Percentiles rank a stretch among this genome's conserved stretches.
These are phyloP conservation scores for Metopia argyrocephala DNA, from an alignment of 2,888 invertebrate genomes.

Conservation along the genomic window DNA sequence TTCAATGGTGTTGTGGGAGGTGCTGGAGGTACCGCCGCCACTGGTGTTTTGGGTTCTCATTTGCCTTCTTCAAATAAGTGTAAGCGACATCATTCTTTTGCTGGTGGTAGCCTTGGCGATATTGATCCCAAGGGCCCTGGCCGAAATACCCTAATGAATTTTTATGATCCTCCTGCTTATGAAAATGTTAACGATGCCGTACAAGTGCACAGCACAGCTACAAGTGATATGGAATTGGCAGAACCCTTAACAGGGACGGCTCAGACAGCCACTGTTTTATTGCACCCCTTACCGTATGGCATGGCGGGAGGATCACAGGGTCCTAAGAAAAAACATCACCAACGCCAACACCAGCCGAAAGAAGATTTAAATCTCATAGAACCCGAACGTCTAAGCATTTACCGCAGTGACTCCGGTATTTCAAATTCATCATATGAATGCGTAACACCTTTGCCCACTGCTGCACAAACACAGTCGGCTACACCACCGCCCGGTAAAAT, in stretches of 20 bases:
- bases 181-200: constrained; percentile 84
- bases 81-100: constrained; percentile 78
- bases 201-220: constrained; percentile 81
- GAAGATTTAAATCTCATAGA: constrained; percentile 75
- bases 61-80: constrained; percentile 69
- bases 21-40: constrained; percentile 31
- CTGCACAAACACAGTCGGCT: constrained; percentile 31
- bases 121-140: constrained; percentile 71
- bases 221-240: constrained; percentile 69
- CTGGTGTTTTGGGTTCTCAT: constrained; percentile 48
- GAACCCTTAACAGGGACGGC: constrained; percentile 56
- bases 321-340: constrained; percentile 75
- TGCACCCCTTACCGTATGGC: constrained; percentile 69
- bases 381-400: constrained; percentile 77
- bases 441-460: constrained; percentile 79
- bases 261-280: constrained; percentile 69
- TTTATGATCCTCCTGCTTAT: constrained; percentile 79
- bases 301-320: constrained; percentile 67
- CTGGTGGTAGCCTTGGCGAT: constrained; percentile 77
- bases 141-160: constrained; percentile 69
- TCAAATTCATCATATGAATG: constrained; percentile 80
- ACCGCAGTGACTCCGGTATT: constrained; percentile 78
- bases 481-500: constrained; percentile 53
- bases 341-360: constrained; percentile 76
- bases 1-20: constrained; percentile 25